Evolutionary conservation across 2,113 vertebrate genomes (phyloP).

Genomic region (Mustelus asterias): DNA sequence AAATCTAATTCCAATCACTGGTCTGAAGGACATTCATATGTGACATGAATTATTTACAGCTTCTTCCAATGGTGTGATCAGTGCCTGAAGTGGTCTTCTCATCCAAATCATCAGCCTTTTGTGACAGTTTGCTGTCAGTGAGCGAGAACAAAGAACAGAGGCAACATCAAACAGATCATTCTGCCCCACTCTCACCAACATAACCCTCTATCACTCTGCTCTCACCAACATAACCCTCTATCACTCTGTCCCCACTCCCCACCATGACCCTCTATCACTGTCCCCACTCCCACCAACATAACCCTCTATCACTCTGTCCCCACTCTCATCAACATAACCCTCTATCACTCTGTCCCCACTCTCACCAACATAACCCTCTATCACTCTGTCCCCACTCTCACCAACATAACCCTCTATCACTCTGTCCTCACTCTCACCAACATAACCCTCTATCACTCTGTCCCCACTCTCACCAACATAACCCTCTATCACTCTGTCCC

Average conservation of each 20-base stretch:
- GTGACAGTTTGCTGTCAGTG: not conserved
- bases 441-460: too few relatives aligned
- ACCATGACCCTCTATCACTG: not conserved
- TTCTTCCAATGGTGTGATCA: not conserved
- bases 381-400: too few relatives aligned
- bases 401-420: too few relatives aligned
- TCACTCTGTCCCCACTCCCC: not conserved
- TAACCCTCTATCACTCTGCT: not conserved
- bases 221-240: not conserved
- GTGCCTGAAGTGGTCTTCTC: not conserved
- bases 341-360: too few relatives aligned
- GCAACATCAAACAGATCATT: not conserved
- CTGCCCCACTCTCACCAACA: too few relatives aligned
- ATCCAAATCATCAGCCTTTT: not conserved
- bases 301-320: too few relatives aligned
- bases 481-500: too few relatives aligned
- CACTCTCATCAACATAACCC: too few relatives aligned
- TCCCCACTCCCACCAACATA: not conserved
- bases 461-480: too few relatives aligned
- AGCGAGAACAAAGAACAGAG: not conserved
- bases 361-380: too few relatives aligned
- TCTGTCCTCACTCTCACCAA: too few relatives aligned
- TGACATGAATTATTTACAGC: not conserved
- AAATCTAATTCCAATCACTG: not conserved
- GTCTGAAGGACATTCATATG: not conserved